Conservation (phyloP, 2,113 vertebrate species). For the Odontophorus gujanensis region DNA sequence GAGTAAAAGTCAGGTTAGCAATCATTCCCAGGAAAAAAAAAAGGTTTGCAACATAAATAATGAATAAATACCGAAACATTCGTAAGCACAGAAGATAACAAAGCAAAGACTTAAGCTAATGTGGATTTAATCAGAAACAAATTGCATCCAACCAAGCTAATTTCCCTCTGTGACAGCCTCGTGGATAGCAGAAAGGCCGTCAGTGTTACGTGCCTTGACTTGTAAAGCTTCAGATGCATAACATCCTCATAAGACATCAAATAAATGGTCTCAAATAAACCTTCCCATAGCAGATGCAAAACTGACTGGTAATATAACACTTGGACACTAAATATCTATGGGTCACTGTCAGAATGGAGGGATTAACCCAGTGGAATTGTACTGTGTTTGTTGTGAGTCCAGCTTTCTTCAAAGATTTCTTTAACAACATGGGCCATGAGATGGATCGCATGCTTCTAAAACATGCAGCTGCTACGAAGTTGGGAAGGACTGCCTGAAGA, state of each 20-base stretch:
- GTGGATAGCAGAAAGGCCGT: background rate
- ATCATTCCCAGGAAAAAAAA: background rate
- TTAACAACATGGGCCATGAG: conserved; percentile 15
- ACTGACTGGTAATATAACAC: conserved; percentile 12
- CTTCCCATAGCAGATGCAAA: conserved; percentile 46
- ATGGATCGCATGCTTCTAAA: conserved; percentile 9
- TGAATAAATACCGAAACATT: conserved; percentile 34
- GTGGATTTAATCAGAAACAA: conserved; percentile 59
- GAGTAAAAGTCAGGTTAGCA: conserved; percentile 12
- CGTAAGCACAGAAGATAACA: conserved; percentile 15
- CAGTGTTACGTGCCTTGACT: conserved; percentile 19
- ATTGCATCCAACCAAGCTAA: conserved; percentile 16
- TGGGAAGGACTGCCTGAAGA: conserved; percentile 28
- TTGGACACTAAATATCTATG: background rate
- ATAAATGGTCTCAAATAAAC: conserved; percentile 50
- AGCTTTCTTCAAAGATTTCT: conserved; percentile 54
- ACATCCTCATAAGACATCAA: conserved; percentile 41
- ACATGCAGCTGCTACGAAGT: conserved; percentile 30
- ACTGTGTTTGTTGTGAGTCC: conserved; percentile 48
- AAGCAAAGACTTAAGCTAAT: conserved; percentile 36
- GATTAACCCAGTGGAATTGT: conserved; percentile 41
- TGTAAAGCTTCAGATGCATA: conserved; percentile 41
- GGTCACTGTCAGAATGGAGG: conserved; percentile 30
- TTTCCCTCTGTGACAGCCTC: background rate
- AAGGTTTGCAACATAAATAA: conserved; percentile 26